Percentiles rank a stretch among this genome's conserved stretches.
phyloP scores from a whole-genome alignment of 2,888 invertebrate species.

The Steinernema scapterisci region DNA sequence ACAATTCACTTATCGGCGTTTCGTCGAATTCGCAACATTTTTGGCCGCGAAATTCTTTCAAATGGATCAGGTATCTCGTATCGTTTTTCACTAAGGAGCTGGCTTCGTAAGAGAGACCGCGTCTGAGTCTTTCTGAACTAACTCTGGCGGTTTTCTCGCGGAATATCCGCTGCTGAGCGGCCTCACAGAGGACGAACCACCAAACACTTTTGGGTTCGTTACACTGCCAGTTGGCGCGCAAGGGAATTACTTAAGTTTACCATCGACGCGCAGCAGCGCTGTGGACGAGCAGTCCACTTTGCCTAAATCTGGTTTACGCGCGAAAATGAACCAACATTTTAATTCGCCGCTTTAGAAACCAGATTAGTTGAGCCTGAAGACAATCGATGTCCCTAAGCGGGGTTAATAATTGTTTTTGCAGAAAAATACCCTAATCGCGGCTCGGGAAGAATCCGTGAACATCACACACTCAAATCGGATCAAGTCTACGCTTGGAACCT shows the following conservation, averaged over 20 bases:
- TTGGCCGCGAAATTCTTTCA: background rate
- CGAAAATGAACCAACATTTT: background rate
- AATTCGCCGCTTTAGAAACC: slow-evolving; percentile 12
- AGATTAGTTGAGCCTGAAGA: background rate
- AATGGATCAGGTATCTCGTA: background rate
- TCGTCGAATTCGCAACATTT: background rate
- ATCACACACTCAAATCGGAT: no score
- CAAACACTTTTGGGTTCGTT: background rate
- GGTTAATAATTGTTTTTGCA: no score
- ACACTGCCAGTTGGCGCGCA: slow-evolving; percentile 5
- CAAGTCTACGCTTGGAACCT: no score
- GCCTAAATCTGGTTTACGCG: slow-evolving; percentile 28
- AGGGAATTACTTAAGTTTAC: slow-evolving; percentile 23
- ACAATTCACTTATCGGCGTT: background rate
- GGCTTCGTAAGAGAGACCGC: no score
- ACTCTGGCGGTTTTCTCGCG: background rate
- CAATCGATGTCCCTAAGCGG: background rate
- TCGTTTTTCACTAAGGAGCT: background rate
- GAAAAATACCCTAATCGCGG: no score
- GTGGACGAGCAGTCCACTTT: background rate
- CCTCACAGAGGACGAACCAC: background rate
- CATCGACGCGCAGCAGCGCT: background rate
- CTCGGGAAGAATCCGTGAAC: no score
- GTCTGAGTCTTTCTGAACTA: background rate
- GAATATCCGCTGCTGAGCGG: background rate